Conservation (phyloP, 2,888 invertebrate genomes). For the Laothoe populi region DNA sequence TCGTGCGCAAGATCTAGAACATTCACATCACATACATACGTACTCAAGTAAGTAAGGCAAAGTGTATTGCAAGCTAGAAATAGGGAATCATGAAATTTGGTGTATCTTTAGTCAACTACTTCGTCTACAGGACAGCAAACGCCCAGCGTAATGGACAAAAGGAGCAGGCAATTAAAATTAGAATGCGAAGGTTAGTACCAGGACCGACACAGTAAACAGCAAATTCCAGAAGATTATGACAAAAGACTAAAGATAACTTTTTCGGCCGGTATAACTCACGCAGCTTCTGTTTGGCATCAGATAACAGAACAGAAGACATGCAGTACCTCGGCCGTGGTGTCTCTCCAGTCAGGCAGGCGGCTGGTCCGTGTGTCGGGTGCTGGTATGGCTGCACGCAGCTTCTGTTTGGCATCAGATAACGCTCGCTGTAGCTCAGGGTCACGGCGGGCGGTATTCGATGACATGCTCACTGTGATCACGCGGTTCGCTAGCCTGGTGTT, state of each 20-base stretch:
- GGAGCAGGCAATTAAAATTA: too few species aligned
- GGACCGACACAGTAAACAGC: too few species aligned
- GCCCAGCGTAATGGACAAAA: too few species aligned
- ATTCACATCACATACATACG: not conserved
- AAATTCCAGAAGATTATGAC: too few species aligned
- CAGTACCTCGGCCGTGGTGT: conserved; percentile 75
- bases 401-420: conserved; percentile 91
- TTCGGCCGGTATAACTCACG: conserved; percentile 93
- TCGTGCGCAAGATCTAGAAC: conserved; percentile 66
- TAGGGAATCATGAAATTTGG: too few species aligned
- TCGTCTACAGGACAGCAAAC: too few species aligned
- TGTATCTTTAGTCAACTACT: too few species aligned
- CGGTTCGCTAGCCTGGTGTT: conserved; percentile 92
- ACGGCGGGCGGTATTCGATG: conserved; percentile 81
- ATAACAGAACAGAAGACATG: conserved; percentile 41
- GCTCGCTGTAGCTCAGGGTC: conserved; percentile 95
- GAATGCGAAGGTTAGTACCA: too few species aligned
- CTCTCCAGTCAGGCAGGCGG: conserved; percentile 88
- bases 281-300: conserved; percentile 90
- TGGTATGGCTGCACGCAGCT: conserved; percentile 91
- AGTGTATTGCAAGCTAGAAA: too few species aligned
- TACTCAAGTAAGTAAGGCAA: too few species aligned
- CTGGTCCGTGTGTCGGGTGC: conserved; percentile 90
- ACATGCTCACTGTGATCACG: conserved; percentile 96
- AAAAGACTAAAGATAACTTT: too few species aligned